Base-by-base conservation (phyloP, 1,140 invertebrate species). In the Carposina sasakii region DNA sequence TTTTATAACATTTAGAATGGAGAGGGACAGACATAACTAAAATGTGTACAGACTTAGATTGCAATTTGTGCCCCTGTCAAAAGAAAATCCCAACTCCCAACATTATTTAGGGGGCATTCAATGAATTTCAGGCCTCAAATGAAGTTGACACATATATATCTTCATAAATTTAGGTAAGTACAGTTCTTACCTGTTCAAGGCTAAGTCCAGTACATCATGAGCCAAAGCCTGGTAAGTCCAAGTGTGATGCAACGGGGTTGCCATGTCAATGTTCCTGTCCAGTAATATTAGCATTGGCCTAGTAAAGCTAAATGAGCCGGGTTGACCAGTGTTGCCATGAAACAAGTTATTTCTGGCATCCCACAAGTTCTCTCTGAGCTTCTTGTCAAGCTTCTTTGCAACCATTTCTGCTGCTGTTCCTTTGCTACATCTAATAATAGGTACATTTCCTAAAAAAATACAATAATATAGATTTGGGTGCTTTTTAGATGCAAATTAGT, bases 391-490 rank as follows among this genome's bases (percentile, higher is more conserved):
- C 85, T 98, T 98, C 84, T 96, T 93, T 2, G 95, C 96, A 1
- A 99, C 96, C 93, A 98, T 96, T 88, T 99, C 97, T 1, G 98
- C 98, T 8, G 98, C 98, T 88, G 98, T 99, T 22, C 96, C 96
- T 79, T 93, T 91, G 4, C 96, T 95, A 86, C 96, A 96, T 50
- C 97, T 88, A 62, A 99, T 99, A 34, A 99, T 94, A 8, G 98
- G 98, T 23, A 99, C 93, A 65, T 93, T 93, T 57, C 95, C 93
- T 92, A 36, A 9, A 68, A 66, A 36, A 52, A 37, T 33, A 3
- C 0, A 49, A 45, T 63, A 54, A 54, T 48, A 49, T 34, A 52
- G 39, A 62, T 42, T 48, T n/a, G n/a, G n/a, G n/a, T n/a, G n/a
- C n/a, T n/a, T n/a, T n/a, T n/a, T n/a, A n/a, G n/a, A n/a, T n/a